Percentiles rank a stretch among this genome's conserved stretches.
Conservation (phyloP, 2,113 vertebrate genomes). For the Alectura lathami region DNA sequence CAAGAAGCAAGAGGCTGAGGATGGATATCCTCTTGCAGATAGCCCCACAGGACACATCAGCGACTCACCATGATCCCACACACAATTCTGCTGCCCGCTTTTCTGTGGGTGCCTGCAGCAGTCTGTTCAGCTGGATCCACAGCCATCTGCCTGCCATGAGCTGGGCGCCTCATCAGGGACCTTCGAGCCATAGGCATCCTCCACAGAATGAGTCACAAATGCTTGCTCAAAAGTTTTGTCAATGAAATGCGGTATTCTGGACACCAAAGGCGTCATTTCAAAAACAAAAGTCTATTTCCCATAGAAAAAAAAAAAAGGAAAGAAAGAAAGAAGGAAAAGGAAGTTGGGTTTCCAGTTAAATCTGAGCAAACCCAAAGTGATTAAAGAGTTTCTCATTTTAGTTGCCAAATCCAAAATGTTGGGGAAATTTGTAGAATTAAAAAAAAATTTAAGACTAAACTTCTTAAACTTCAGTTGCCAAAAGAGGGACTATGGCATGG, state of each 20-base stretch:
- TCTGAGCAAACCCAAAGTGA: background rate
- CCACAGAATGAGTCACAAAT: background rate
- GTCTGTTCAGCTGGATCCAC: background rate
- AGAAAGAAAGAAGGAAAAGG: too few species aligned
- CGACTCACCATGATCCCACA: background rate
- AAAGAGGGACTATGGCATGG: background rate
- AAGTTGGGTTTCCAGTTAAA: background rate
- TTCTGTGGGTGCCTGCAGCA: background rate
- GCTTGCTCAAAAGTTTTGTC: background rate
- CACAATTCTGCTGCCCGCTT: background rate
- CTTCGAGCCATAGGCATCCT: background rate
- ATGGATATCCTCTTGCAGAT: background rate
- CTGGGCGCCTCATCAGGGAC: background rate
- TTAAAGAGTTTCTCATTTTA: background rate
- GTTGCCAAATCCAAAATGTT: background rate
- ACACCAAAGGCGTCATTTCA: background rate
- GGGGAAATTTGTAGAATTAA: background rate
- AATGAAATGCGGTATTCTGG: background rate
- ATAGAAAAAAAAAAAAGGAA: background rate
- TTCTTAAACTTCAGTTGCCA: background rate
- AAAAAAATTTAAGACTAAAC: background rate
- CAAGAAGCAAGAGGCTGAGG: background rate
- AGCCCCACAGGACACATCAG: background rate
- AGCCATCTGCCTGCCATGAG: background rate
- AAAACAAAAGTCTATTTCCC: background rate